These are phyloP conservation scores for Apteryx owenii DNA, from an alignment of 2,113 vertebrate species.

Conservation along the genomic window DNA sequence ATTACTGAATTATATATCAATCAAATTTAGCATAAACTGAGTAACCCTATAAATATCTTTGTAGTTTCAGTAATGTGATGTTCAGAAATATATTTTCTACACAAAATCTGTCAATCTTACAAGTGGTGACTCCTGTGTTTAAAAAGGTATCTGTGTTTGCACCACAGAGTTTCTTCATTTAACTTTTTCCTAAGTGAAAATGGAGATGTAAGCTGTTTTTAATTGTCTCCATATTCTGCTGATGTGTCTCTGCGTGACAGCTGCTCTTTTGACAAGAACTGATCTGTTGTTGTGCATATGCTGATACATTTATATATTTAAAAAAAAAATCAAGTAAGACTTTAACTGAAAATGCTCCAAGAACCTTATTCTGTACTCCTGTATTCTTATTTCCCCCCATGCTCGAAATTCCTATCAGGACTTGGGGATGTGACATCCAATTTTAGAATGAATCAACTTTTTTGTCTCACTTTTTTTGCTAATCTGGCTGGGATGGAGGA, in stretches of 20 bases:
- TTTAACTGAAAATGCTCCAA: not conserved
- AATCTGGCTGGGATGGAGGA: not conserved
- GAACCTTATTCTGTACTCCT: not conserved
- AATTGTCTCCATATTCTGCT: not conserved
- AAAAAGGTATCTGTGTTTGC: not conserved
- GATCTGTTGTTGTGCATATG: not conserved
- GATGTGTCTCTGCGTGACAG: not conserved
- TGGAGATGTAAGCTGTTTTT: not conserved
- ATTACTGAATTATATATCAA: not conserved
- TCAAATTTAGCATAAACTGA: not conserved
- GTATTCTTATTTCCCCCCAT: not conserved
- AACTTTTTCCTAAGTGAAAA: not conserved
- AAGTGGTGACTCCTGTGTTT: not conserved
- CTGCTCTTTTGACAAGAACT: rapidly evolving
- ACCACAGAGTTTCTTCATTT: not conserved
- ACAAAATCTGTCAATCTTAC: not conserved
- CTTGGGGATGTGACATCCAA: not conserved
- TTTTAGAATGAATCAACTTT: not conserved
- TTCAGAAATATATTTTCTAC: not conserved
- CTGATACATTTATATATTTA: not conserved
- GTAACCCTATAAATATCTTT: not conserved
- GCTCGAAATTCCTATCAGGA: not conserved
- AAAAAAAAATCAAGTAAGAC: not conserved
- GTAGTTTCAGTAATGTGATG: not conserved
- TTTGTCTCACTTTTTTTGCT: not conserved